Evolutionary conservation across 2,113 vertebrate species (phyloP).

Genomic region (Leucosticte australis): DNA sequence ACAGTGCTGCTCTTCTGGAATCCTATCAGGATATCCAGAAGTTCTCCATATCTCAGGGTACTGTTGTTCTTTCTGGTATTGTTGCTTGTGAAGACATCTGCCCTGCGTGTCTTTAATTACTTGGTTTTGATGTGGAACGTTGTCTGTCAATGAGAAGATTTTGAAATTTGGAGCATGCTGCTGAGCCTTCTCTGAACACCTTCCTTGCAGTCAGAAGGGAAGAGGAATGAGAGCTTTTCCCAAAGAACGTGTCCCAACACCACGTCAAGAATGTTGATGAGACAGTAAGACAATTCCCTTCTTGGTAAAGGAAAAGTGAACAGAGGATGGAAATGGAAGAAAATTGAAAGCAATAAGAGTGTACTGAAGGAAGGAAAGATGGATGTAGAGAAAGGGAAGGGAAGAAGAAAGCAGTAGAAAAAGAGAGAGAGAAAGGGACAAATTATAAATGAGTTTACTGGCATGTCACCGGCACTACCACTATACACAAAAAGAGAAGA

Average conservation of each 20-base stretch:
- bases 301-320: background rate
- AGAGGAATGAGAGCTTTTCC: background rate
- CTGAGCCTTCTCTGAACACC: background rate
- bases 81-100: background rate
- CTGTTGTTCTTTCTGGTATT: background rate
- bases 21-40: background rate
- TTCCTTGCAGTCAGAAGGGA: background rate
- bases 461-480: background rate
- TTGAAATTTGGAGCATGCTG: background rate
- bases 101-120: accelerated
- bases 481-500: too few relatives aligned
- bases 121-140: background rate
- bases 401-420: background rate
- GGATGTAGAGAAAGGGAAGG: background rate
- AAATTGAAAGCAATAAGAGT: background rate
- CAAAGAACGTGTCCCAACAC: background rate
- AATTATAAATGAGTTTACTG: too few relatives aligned
- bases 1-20: background rate
- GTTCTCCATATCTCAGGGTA: background rate
- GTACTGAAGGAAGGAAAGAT: background rate
- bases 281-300: accelerated
- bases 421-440: too few relatives aligned
- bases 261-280: background rate
- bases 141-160: background rate
- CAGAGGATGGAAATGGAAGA: background rate